Base-by-base conservation (phyloP, 1,140 invertebrate genomes). In the Elymnias hypermnestra region DNA sequence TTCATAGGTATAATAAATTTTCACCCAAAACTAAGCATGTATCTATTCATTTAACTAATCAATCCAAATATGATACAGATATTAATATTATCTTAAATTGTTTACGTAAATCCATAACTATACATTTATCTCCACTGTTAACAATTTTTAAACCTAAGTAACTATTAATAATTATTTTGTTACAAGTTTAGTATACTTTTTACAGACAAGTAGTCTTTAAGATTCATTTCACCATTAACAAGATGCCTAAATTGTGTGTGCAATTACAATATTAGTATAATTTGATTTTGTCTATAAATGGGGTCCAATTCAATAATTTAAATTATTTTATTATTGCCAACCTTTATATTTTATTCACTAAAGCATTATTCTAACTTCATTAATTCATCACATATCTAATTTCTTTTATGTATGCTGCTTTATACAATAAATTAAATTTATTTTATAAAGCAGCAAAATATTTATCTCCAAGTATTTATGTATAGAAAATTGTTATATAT, bases 101-200 rank as follows among this genome's bases (percentile, higher is more conserved):
- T 37, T 29, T 40, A 47, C 31, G 12, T 33, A 39, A 40, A 33
- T 33, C 31, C 40, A 28, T 28, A 47, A 47, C 45, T 47, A 40
- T 47, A 47, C 45, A 49, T 23, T 36, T 56, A 29, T 37, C 44
- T 55, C 64, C 62, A 62, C 63, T 52, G 60, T 60, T 65, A 57
- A 53, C 56, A 36, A 59, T 57, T 63, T 31, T 65, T 53, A 63
- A 57, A 65, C 52, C 64, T 67, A 68, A 63, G 46, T 52, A 51
- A 64, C 51, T 62, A 61, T 58, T 50, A n/a, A 68, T 54, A 51
- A 53, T 48, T 55, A 47, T 54, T 51, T 62, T 62, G 53, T 64
- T 69, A 66, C 51, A 73, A 13, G 49, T 64, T 78, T 68, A 65
- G 50, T 78, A 73, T 67, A 72, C 55, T 68, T 75, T 75, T 73